Evolutionary conservation across 2,797 vertebrate species (phyloP).

Genomic region (Malurus leucopterus): DNA sequence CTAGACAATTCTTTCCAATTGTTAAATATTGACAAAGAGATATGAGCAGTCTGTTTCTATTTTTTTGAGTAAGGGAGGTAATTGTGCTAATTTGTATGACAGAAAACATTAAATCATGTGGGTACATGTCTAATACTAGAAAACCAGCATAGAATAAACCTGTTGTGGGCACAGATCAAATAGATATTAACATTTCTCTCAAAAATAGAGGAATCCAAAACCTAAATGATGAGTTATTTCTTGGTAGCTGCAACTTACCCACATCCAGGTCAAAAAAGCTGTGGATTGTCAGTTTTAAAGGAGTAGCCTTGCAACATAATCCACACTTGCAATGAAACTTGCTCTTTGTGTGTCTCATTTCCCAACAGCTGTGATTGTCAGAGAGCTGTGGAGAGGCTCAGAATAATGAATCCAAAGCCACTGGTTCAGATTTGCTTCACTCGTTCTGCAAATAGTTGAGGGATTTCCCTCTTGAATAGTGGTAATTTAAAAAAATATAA

Average conservation of each 20-base stretch:
- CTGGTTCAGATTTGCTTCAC: neutral
- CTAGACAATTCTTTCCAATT: neutral
- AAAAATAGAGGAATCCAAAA: neutral
- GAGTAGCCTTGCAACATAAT: neutral
- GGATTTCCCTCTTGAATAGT: neutral
- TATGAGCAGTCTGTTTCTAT: neutral
- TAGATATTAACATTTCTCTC: neutral
- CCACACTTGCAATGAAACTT: neutral
- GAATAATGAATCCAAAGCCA: neutral
- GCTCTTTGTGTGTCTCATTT: fast-evolving
- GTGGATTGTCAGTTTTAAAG: neutral
- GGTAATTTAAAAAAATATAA: neutral
- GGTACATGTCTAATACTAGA: neutral
- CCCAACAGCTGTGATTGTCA: neutral
- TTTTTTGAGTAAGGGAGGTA: neutral
- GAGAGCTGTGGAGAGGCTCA: neutral
- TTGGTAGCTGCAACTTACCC: neutral
- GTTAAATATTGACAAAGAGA: neutral
- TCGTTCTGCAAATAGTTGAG: neutral
- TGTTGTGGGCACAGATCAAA: neutral
- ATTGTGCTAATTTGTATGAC: neutral
- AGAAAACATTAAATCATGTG: neutral
- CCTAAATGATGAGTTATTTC: neutral
- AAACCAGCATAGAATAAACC: neutral
- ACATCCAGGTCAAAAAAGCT: neutral